Conservation (phyloP, 2,888 invertebrate genomes). For the Lobophora halterata region DNA sequence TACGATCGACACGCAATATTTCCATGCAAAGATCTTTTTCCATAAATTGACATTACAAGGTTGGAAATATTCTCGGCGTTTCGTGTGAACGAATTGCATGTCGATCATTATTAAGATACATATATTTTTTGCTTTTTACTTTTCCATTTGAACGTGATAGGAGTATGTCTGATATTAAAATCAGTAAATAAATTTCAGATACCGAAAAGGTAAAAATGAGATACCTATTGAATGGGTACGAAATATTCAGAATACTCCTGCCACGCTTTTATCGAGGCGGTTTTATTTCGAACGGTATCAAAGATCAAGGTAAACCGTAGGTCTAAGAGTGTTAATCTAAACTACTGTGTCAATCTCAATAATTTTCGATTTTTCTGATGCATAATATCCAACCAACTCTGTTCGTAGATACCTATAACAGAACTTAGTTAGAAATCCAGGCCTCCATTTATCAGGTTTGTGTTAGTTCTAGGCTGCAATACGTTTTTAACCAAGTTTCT, state of each 20-base stretch:
- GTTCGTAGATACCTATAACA: too few relatives aligned
- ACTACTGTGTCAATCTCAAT: conserved; percentile 70
- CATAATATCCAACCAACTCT: conserved; percentile 62
- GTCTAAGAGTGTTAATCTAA: conserved; percentile 75
- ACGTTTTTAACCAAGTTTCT: too few relatives aligned
- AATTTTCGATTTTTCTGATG: conserved; percentile 53
- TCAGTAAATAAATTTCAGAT: background rate
- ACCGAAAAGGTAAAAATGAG: background rate
- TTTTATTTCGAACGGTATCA: conserved; percentile 51
- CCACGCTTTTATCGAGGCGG: conserved; percentile 25
- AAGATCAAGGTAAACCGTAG: conserved; percentile 54
- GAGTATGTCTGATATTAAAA: conserved; percentile 10
- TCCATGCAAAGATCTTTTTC: too few relatives aligned
- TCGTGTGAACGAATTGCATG: too few relatives aligned
- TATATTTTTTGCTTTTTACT: conserved; percentile 40
- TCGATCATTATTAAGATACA: conserved; percentile 39
- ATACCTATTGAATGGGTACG: background rate
- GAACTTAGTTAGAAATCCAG: background rate
- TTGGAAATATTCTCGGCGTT: too few relatives aligned
- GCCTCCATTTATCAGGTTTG: too few relatives aligned
- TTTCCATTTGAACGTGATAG: conserved; percentile 12
- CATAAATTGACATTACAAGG: too few relatives aligned
- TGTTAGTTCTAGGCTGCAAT: too few relatives aligned
- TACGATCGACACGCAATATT: too few relatives aligned
- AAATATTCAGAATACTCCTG: conserved; percentile 12